A percentile compares a stretch with the other conserved stretches of the same genome.
phyloP scores from a whole-genome alignment of 2,888 invertebrate species.

The Dryocosmus kuriphilus region DNA sequence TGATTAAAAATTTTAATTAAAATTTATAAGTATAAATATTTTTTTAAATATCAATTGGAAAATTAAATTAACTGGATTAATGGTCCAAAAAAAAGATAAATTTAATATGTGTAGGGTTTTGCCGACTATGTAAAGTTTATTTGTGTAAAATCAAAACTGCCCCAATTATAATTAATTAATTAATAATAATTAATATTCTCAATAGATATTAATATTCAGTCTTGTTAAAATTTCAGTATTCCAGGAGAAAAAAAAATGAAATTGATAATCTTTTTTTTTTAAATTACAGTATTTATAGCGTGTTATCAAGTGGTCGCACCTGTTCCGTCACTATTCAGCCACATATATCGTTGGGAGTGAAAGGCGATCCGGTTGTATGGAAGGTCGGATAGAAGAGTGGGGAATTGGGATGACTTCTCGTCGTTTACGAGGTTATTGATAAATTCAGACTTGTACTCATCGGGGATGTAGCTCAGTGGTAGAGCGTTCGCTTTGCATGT shows the following conservation, averaged over 20 bases:
- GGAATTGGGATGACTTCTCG: background rate
- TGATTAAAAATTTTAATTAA: too few species aligned
- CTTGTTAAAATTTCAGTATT: too few species aligned
- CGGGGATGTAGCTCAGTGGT: conserved; percentile 98
- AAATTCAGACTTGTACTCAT: background rate
- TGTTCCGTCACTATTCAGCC: background rate
- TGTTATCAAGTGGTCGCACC: conserved; percentile 1
- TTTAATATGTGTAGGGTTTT: too few species aligned
- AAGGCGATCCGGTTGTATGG: background rate
- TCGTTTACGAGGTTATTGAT: background rate
- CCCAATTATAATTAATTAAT: too few species aligned
- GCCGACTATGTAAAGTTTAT: too few species aligned
- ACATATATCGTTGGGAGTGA: background rate
- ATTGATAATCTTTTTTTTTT: background rate
- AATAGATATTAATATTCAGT: too few species aligned
- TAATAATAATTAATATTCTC: too few species aligned
- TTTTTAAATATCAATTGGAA: too few species aligned
- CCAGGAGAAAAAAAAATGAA: background rate
- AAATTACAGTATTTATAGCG: background rate
- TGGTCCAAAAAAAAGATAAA: too few species aligned
- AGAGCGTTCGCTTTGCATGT: conserved; percentile 99
- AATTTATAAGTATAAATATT: too few species aligned
- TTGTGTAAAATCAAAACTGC: too few species aligned
- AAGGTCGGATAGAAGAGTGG: background rate
- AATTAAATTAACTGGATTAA: too few species aligned